Base-by-base conservation (phyloP, 1,140 invertebrate genomes). In the Nylanderia fulva region DNA sequence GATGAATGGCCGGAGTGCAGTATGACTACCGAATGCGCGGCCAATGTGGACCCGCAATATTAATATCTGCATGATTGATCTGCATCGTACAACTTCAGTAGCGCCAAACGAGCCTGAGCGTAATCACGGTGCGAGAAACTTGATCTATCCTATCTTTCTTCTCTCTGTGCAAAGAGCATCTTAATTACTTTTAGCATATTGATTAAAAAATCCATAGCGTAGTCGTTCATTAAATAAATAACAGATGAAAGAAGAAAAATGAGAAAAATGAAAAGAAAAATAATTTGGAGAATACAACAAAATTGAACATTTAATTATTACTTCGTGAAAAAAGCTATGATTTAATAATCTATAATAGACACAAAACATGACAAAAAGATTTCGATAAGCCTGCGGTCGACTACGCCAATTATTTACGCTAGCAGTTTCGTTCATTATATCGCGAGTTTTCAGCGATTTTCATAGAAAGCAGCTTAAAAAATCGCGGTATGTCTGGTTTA, bases 1-100 rank as follows among this genome's bases (percentile, higher is more conserved):
- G 92, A 93, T 93, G 92, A 93, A 93, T 93, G 91, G 90, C 76
- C 88, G 42, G 86, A 89, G 87, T 91, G 92, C 88, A 87, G 76
- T 84, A 76, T 87, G 92, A 93, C 91, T 92, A 93, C 92, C 89
- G 88, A 93, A 91, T 90, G 84, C 80, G 58, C 79, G 84, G 58
- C 76, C 86, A 86, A 86, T 84, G 82, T 76, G 85, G 61, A 48
- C 64, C 66, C 61, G 61, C 83, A 88, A 90, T 92, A 92, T 92
- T 91, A 91, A 92, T 91, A 91, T 92, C 84, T 86, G 58, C 79
- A 82, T 86, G 88, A 92, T 91, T 87, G 91, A 92, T 92, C 90
- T 85, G 54, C 84, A 77, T 80, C 83, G 77, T 63, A 54, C 58
- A 82, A 82, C 52, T 72, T 71, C n/a, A 18, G 39, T 72, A 82